Conservation (phyloP, 2,888 invertebrate species). For the Cheilosia pagana region DNA sequence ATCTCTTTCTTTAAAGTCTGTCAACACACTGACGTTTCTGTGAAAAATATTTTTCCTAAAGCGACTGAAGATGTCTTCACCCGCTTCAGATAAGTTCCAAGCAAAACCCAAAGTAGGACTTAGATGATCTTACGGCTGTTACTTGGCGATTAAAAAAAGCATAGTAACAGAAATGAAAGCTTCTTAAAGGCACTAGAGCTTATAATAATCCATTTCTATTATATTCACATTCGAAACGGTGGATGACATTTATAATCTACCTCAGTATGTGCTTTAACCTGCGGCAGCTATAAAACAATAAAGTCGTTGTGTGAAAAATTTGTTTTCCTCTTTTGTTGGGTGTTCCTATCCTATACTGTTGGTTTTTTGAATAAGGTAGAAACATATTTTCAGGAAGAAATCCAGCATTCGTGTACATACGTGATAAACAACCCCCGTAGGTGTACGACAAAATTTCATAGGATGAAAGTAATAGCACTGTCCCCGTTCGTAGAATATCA, state of each 20-base stretch:
- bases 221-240: conserved; percentile 32
- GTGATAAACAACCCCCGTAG: conserved; percentile 44
- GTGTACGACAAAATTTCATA: conserved; percentile 30
- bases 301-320: background rate
- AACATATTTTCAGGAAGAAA: conserved; percentile 42
- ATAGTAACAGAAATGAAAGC: too few relatives aligned
- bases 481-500: conserved; percentile 2
- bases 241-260: conserved; percentile 46
- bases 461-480: conserved; percentile 24
- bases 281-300: background rate
- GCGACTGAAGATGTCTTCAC: too few relatives aligned
- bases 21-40: too few relatives aligned
- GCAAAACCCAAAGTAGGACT: too few relatives aligned
- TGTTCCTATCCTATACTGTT: background rate
- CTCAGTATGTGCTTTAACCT: conserved; percentile 17
- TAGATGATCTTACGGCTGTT: too few relatives aligned
- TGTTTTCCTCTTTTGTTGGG: background rate
- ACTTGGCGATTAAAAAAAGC: too few relatives aligned
- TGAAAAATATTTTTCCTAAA: too few relatives aligned
- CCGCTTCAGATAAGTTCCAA: too few relatives aligned
- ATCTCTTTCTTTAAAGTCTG: too few relatives aligned
- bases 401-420: conserved; percentile 41
- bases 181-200: too few relatives aligned
- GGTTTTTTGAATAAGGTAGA: conserved; percentile 26
- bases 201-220: background rate